These are phyloP conservation scores for Sciurus carolinensis DNA, from an alignment of 2,797 vertebrate species.

Conservation along the genomic window DNA sequence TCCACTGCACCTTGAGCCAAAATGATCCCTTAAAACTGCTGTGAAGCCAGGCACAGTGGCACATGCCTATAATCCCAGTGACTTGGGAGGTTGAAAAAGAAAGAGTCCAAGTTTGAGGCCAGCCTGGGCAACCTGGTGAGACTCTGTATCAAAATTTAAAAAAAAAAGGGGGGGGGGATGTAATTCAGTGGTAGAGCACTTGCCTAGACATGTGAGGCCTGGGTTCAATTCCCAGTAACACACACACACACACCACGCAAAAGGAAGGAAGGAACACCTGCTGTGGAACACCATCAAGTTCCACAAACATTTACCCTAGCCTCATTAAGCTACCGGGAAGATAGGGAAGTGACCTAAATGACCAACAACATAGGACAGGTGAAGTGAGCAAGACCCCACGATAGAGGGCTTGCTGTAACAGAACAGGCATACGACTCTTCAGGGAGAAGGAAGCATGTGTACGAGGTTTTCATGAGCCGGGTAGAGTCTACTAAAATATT, in stretches of 20 bases:
- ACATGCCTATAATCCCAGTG: too few relatives aligned
- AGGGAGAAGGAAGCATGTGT: rapidly evolving
- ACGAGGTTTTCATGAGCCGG: too few relatives aligned
- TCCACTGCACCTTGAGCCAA: neutral
- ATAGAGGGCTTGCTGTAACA: rapidly evolving
- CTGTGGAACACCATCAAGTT: rapidly evolving
- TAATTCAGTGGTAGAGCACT: neutral
- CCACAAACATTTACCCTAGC: neutral
- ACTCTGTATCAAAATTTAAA: neutral
- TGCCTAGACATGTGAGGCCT: neutral
- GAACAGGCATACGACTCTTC: neutral
- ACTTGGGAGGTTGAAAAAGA: too few relatives aligned
- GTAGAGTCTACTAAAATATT: neutral
- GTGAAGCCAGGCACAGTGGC: too few relatives aligned
- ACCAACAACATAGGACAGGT: neutral
- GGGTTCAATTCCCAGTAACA: too few relatives aligned
- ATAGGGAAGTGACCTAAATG: neutral
- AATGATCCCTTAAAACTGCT: neutral
- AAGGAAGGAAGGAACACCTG: too few relatives aligned
- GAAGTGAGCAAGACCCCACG: rapidly evolving
- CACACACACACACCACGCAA: too few relatives aligned
- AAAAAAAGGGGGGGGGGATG: too few relatives aligned
- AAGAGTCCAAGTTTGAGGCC: neutral
- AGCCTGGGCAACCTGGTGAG: neutral
- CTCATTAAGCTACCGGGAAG: neutral